Conservation (phyloP, 2,888 invertebrate genomes). For the Eupelmus urozonus region DNA sequence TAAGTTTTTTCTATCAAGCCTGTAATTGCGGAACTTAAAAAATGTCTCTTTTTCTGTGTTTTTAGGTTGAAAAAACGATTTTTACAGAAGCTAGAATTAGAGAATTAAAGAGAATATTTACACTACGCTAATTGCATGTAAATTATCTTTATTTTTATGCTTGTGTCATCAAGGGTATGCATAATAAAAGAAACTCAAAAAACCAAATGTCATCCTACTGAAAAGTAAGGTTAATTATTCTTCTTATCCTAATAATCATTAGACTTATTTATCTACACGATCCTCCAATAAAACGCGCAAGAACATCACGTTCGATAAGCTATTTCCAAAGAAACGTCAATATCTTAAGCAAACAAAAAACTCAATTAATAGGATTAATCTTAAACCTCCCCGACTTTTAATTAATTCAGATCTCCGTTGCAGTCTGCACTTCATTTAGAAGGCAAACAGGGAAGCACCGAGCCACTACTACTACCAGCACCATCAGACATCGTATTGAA, state of each 20-base stretch:
- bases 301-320: too few species aligned
- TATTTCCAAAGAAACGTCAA: too few species aligned
- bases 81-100: not conserved
- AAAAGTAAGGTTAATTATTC: too few species aligned
- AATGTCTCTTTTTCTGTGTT: not conserved
- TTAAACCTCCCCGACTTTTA: constrained; percentile 1
- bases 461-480: too few species aligned
- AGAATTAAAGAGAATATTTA: not conserved
- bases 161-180: too few species aligned
- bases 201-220: too few species aligned
- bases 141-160: too few species aligned
- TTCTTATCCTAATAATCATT: not conserved
- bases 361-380: not conserved
- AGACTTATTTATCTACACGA: too few species aligned
- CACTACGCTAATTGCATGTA: too few species aligned
- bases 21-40: not conserved
- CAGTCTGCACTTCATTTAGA: constrained; percentile 16
- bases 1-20: too few species aligned
- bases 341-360: not conserved
- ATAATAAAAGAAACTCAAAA: too few species aligned
- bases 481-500: not conserved
- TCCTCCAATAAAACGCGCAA: too few species aligned
- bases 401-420: not conserved
- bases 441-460: constrained; percentile 14
- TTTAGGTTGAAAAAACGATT: not conserved